These are phyloP conservation scores for Bombus difficillimus DNA, from an alignment of 1,140 invertebrate species.

Conservation along the genomic window DNA sequence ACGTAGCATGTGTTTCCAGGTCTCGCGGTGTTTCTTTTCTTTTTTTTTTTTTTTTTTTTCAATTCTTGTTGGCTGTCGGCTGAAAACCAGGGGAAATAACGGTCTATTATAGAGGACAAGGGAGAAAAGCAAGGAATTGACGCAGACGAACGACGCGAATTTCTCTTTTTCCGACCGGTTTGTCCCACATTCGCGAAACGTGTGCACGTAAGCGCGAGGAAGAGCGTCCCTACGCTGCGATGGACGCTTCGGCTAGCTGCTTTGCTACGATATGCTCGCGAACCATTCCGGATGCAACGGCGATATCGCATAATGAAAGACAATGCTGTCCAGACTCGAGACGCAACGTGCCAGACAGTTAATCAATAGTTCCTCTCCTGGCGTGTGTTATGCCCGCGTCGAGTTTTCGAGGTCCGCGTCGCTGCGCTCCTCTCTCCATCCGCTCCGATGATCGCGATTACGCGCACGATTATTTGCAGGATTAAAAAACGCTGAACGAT, in stretches of 20 bases:
- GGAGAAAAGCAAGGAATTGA: background rate
- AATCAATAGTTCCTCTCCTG: slow-evolving; percentile 73
- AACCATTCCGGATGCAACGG: slow-evolving; percentile 35
- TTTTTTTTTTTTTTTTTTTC: background rate
- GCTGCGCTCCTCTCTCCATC: background rate
- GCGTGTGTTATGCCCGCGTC: slow-evolving; percentile 45
- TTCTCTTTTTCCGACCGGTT: slow-evolving; percentile 42
- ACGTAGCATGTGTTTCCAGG: too few species aligned
- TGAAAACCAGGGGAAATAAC: background rate
- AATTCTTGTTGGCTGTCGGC: background rate
- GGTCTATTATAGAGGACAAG: background rate
- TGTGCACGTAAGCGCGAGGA: background rate
- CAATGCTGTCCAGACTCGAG: slow-evolving; percentile 68
- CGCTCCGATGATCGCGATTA: slow-evolving; percentile 8
- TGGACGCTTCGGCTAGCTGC: background rate
- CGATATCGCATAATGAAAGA: slow-evolving; percentile 69
- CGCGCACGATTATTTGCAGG: background rate
- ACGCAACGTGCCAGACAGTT: slow-evolving; percentile 69
- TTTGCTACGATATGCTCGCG: background rate
- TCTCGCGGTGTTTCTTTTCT: too few species aligned
- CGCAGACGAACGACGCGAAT: slow-evolving; percentile 6
- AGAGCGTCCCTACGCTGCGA: background rate
- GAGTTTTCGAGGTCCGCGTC: slow-evolving; percentile 51
- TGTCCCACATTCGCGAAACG: slow-evolving; percentile 20
- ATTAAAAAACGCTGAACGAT: background rate